Base-by-base conservation (phyloP, 1,140 invertebrate genomes). In the Anoplophora glabripennis region DNA sequence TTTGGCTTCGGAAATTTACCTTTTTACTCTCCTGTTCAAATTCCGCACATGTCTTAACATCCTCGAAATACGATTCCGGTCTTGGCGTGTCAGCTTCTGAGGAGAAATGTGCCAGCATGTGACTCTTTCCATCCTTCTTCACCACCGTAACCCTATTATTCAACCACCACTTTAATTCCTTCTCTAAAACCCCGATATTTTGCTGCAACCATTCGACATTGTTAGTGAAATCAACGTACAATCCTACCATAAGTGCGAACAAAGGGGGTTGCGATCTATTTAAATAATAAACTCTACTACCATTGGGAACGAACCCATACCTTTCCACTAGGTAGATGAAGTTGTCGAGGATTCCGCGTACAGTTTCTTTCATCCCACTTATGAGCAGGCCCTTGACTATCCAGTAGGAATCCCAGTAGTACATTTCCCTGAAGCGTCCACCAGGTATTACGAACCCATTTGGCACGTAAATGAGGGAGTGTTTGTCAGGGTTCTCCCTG, bases 391-490 rank as follows among this genome's bases (percentile, higher is more conserved):
- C 92, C 64, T 87, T 84, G 7, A 93, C 79, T 5, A 92, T 86
- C 92, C 92, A 94, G 75, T 88, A 94, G 1, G 90, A 89, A 71
- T 94, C 92, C 91, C 92, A 94, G 69, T 94, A 94, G 72, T 94
- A 95, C 42, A 89, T 79, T 70, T 92, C 89, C 72, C 86, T 86
- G 71, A 95, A 96, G 53, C 93, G 78, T 7, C 92, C 93, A 5
- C 93, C 93, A 1, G 93, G 93, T 35, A 94, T 83, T 11, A 94
- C 84, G 62, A 93, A 90, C 33, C 87, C 86, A 67, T 94, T 84
- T 0, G 88, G 82, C 2, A 93, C 81, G 53, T 86, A 87, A 53
- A 94, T 84, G 48, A 91, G 78, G 57, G 90, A 91, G 63, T 86
- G 84, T 11, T 77, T 76, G n/a, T 86, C 80, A 0, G 84, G 84